Evolutionary conservation across 2,113 vertebrate species (phyloP).

Genomic region (Lepidothrix coronata): DNA sequence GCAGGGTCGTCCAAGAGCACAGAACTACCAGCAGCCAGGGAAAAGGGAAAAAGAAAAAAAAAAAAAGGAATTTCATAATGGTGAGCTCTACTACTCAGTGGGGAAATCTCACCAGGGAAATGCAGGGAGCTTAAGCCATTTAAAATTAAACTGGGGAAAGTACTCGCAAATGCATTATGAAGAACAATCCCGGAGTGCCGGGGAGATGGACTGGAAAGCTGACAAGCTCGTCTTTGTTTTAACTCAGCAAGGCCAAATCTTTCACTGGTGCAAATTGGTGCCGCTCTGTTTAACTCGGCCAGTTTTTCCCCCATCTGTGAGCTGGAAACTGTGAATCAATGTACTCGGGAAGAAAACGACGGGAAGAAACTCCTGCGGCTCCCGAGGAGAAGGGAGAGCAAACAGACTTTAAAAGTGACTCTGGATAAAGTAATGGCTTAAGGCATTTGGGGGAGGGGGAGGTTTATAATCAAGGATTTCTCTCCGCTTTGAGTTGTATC

Average conservation of each 20-base stretch:
- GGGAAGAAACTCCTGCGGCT: neutral
- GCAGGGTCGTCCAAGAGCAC: neutral
- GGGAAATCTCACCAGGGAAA: slow-evolving; percentile 28
- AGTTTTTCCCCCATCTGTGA: neutral
- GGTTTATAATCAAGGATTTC: neutral
- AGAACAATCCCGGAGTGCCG: slow-evolving; percentile 32
- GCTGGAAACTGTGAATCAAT: neutral
- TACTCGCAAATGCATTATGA: slow-evolving; percentile 45
- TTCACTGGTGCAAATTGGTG: slow-evolving; percentile 54
- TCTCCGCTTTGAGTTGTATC: neutral
- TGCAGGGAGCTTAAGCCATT: slow-evolving; percentile 49
- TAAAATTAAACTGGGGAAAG: slow-evolving; percentile 60
- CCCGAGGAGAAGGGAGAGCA: neutral
- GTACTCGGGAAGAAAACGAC: neutral
- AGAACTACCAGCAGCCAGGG: neutral
- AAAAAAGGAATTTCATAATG: neutral
- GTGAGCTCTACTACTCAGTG: neutral
- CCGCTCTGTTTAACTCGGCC: slow-evolving; percentile 57
- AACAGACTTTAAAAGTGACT: neutral
- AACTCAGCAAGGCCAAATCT: slow-evolving; percentile 39
- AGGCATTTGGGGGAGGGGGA: neutral
- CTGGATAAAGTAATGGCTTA: neutral
- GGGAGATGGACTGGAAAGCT: slow-evolving; percentile 65
- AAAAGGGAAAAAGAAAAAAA: fast-evolving
- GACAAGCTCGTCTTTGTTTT: slow-evolving; percentile 62